phyloP scores from a whole-genome alignment of 2,113 vertebrate species.

The Saccopteryx leptura region DNA sequence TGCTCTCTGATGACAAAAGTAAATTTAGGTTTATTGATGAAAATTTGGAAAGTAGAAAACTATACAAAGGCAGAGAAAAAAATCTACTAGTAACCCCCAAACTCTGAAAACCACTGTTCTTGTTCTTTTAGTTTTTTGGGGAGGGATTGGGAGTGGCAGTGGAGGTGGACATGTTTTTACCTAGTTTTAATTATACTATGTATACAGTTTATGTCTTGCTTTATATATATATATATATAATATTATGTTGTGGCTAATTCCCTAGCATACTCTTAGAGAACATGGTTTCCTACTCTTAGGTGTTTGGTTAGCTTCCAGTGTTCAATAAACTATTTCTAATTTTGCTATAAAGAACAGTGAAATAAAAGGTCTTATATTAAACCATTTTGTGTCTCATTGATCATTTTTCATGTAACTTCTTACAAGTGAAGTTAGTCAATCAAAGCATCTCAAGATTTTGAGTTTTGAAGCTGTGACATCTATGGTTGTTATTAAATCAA shows the following conservation, averaged over 20 bases:
- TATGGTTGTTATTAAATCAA: not conserved
- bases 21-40: not conserved
- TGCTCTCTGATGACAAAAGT: conserved; percentile 51
- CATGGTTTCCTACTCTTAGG: not conserved
- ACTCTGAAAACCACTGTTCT: not conserved
- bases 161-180: not conserved
- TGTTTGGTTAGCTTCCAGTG: not conserved
- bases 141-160: not conserved
- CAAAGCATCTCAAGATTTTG: conserved; percentile 1
- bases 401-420: conserved; percentile 53
- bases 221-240: not conserved
- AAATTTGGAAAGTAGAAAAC: conserved; percentile 18
- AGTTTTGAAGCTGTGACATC: not conserved
- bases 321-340: conserved; percentile 29
- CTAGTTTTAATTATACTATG: not conserved
- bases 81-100: not conserved
- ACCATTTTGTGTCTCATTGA: not conserved
- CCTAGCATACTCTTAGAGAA: not conserved
- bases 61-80: not conserved
- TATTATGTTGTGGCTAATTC: not conserved
- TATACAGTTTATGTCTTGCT: not conserved
- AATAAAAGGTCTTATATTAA: not conserved
- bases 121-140: not conserved
- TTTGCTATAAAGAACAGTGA: not conserved
- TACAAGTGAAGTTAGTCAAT: conserved; percentile 39